Evolutionary conservation across 2,113 vertebrate genomes (phyloP).

Genomic region (Python bivittatus): DNA sequence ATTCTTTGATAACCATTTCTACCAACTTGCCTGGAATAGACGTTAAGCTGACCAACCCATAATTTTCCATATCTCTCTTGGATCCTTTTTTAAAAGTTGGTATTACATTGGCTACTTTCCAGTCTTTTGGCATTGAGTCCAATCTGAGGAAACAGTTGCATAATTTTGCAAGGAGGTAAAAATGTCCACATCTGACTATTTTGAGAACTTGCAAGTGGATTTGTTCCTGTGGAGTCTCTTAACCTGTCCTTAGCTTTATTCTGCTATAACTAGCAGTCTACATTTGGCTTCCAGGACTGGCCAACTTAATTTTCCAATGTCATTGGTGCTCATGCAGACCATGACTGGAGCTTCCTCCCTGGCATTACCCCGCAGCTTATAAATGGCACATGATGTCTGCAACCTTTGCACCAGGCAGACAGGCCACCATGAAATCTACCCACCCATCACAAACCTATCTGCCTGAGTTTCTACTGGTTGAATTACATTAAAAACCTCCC

Average conservation of each 20-base stretch:
- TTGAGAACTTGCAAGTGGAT: not conserved
- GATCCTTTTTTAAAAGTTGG: not conserved
- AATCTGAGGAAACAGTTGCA: not conserved
- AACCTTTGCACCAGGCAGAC: not conserved
- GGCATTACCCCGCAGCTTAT: not conserved
- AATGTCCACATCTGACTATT: not conserved
- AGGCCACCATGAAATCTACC: not conserved
- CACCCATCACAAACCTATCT: not conserved
- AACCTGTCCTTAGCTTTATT: not conserved
- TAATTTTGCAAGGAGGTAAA: not conserved
- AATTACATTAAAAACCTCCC: not conserved
- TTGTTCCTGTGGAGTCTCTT: not conserved
- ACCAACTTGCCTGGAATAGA: not conserved
- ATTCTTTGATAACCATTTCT: not conserved
- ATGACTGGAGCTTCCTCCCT: not conserved
- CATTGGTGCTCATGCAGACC: not conserved
- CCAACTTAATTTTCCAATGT: not conserved
- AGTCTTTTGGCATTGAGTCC: not conserved
- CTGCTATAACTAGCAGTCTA: not conserved
- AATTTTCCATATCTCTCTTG: not conserved
- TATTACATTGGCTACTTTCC: not conserved
- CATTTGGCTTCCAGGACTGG: not conserved
- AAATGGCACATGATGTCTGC: not conserved
- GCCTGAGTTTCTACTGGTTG: not conserved
- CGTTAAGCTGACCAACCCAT: not conserved